Evolutionary conservation across 2,797 vertebrate species (phyloP).

Genomic region (Syngnathus acus): DNA sequence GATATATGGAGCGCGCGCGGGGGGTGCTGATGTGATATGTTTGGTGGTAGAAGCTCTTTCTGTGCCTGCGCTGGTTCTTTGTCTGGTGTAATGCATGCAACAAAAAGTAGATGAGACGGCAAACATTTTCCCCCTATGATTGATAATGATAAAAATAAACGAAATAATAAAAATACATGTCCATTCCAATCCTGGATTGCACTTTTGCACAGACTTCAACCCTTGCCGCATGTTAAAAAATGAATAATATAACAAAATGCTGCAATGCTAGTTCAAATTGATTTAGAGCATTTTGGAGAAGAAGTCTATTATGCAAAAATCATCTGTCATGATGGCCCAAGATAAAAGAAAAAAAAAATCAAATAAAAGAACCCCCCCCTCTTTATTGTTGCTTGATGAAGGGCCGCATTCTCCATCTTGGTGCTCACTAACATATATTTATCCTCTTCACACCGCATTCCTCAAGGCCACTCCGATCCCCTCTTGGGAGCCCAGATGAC

Average conservation of each 20-base stretch:
- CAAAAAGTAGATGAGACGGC: too few relatives aligned
- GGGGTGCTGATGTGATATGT: too few relatives aligned
- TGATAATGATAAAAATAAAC: too few relatives aligned
- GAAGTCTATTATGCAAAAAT: not conserved
- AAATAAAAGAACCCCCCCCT: not conserved
- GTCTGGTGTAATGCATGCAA: too few relatives aligned
- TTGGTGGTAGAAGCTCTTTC: too few relatives aligned
- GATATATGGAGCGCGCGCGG: too few relatives aligned
- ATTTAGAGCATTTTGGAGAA: too few relatives aligned
- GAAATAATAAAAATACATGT: not conserved
- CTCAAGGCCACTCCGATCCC: slow-evolving; percentile 52
- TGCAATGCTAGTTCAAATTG: too few relatives aligned
- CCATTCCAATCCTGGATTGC: not conserved
- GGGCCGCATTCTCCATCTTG: slow-evolving; percentile 36
- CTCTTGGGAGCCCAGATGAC: slow-evolving; percentile 62
- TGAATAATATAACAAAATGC: too few relatives aligned
- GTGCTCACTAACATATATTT: slow-evolving; percentile 63
- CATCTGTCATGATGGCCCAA: not conserved
- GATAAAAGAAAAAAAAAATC: not conserved
- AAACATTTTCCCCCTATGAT: too few relatives aligned
- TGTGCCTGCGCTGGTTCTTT: too few relatives aligned
- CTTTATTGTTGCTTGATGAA: not conserved
- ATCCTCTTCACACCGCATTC: slow-evolving; percentile 64
- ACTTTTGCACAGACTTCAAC: not conserved
- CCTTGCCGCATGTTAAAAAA: not conserved